Conservation (phyloP, 1,140 invertebrate genomes). For the Apis laboriosa region DNA sequence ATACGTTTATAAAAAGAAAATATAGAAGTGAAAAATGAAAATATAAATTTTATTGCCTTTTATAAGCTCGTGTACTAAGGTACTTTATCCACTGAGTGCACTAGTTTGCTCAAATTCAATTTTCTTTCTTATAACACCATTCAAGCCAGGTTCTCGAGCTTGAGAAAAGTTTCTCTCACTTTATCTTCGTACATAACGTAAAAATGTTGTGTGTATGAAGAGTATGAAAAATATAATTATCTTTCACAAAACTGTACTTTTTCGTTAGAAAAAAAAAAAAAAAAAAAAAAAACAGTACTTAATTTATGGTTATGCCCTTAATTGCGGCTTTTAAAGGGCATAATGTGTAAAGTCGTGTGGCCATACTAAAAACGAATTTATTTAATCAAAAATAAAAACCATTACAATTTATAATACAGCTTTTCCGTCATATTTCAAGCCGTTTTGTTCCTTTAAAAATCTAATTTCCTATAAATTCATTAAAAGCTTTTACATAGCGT, state of each 20-base stretch:
- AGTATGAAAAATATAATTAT: neutral
- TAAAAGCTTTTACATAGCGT: too few species aligned
- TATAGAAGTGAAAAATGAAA: neutral
- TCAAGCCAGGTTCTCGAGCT: neutral
- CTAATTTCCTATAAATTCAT: too few species aligned
- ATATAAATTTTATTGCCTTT: slow-evolving; percentile 1
- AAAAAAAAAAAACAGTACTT: too few species aligned
- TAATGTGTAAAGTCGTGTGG: too few species aligned
- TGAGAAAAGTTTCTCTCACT: neutral
- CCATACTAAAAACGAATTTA: too few species aligned
- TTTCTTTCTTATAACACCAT: neutral
- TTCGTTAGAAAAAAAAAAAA: too few species aligned
- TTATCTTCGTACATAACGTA: neutral
- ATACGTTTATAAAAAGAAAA: neutral
- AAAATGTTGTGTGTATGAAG: neutral
- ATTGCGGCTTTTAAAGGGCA: too few species aligned
- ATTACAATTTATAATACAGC: too few species aligned
- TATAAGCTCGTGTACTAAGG: neutral
- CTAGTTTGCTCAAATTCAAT: slow-evolving; percentile 5
- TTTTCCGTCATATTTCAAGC: too few species aligned
- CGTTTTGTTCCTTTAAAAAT: too few species aligned
- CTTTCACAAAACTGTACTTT: neutral
- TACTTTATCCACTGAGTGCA: neutral
- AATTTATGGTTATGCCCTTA: too few species aligned
- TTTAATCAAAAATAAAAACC: too few species aligned